Evolutionary conservation across 1,140 invertebrate species (phyloP), one percentile per base, ranked within the genome.

Genomic region (Geopemphigus sp.): DNA sequence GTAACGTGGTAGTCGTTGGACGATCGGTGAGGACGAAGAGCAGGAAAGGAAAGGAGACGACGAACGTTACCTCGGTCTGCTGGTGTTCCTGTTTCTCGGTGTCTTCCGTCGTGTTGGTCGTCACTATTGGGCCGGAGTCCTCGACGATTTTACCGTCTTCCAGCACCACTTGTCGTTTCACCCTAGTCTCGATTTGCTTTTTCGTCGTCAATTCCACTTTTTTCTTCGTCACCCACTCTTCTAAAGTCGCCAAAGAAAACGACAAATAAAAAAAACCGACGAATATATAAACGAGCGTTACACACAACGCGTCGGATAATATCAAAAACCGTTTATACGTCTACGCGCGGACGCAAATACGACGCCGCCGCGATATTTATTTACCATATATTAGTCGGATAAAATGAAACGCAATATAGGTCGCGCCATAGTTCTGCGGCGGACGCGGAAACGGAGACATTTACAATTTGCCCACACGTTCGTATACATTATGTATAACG

Each of bases 221-320:
- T 86, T 93, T 93, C 84, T 92, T 92, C 80, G 92, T 94, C 83
- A 95, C 91, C 92, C 93, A 94, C 92, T 95, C 94, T 87, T 95
- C 94, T 95, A 89, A 56, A 88, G 89, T 83, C 10, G 70, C 68
- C 57, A 81, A 81, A 82, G 76, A 74, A 80, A 47, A 53, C 47
- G 14, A 80, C 8, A 3, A 59, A 61, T 26, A 57, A 26, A 24
- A 53, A 74, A 56, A n/a, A n/a, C n/a, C n/a, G n/a, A n/a, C n/a
- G n/a, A n/a, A n/a, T n/a, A n/a, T n/a, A n/a, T n/a, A n/a, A n/a
- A n/a, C n/a, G n/a, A n/a, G n/a, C n/a, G n/a, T n/a, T n/a, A n/a
- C n/a, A n/a, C n/a, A n/a, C n/a, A n/a, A n/a, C n/a, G n/a, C n/a
- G n/a, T n/a, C n/a, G n/a, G n/a, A n/a, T n/a, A n/a, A n/a, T n/a